phyloP scores from a whole-genome alignment of 2,888 invertebrate genomes.

The Amaurobius ferox region DNA sequence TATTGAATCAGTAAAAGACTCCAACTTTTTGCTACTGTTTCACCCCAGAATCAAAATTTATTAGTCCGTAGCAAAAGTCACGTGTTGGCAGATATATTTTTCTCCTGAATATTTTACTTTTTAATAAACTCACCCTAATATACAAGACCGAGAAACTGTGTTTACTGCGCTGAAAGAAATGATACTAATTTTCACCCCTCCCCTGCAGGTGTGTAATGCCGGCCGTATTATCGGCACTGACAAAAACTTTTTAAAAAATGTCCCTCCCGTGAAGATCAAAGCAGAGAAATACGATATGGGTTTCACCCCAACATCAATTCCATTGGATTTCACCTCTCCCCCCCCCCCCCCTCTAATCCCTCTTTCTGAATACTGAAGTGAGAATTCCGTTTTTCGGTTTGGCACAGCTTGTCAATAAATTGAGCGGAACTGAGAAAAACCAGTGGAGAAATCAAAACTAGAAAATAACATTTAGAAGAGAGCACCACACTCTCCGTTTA shows the following conservation, averaged over 20 bases:
- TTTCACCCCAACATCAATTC: slow-evolving; percentile 35
- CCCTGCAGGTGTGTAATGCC: slow-evolving; percentile 22
- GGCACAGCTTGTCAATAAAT: slow-evolving; percentile 51
- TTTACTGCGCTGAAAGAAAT: neutral
- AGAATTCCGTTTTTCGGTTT: slow-evolving; percentile 28
- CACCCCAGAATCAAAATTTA: too few relatives aligned
- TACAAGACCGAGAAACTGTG: neutral
- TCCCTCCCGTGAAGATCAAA: slow-evolving; percentile 38
- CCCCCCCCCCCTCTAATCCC: neutral
- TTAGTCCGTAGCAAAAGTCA: too few relatives aligned
- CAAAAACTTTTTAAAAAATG: neutral
- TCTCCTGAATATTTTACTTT: too few relatives aligned
- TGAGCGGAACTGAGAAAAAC: slow-evolving; percentile 42
- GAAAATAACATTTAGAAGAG: neutral
- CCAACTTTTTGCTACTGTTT: too few relatives aligned
- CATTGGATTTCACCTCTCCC: slow-evolving; percentile 12
- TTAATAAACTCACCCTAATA: too few relatives aligned
- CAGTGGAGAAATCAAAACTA: slow-evolving; percentile 25
- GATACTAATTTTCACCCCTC: neutral
- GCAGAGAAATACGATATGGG: slow-evolving; percentile 39
- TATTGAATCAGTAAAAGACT: too few relatives aligned
- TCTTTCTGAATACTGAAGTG: neutral
- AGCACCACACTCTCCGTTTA: too few relatives aligned
- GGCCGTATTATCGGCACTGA: slow-evolving; percentile 20
- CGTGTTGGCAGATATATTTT: too few relatives aligned